Percentiles rank a stretch among this genome's conserved stretches.
These are phyloP conservation scores for Platysteira castanea DNA, from an alignment of 2,113 vertebrate genomes.

Conservation along the genomic window DNA sequence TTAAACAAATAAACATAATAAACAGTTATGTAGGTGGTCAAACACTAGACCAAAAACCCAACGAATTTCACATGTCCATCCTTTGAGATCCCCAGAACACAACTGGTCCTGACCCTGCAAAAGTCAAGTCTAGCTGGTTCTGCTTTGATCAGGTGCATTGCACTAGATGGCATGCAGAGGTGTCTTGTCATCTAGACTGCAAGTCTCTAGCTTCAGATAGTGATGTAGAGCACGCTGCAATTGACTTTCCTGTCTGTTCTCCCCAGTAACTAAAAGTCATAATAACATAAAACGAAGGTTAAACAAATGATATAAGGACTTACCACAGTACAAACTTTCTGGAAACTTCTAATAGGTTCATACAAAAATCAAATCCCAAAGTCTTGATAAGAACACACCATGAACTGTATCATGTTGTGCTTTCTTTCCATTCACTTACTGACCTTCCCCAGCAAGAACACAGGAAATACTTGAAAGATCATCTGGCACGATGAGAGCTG, in stretches of 20 bases:
- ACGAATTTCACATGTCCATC: neutral
- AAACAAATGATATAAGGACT: neutral
- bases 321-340: neutral
- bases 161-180: neutral
- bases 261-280: neutral
- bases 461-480: neutral
- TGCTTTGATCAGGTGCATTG: neutral
- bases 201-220: neutral
- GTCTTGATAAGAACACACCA: neutral
- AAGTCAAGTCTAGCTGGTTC: neutral
- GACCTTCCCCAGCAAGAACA: neutral
- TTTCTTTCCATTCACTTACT: neutral
- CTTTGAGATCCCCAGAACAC: neutral
- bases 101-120: neutral
- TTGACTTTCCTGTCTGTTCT: neutral
- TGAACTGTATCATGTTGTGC: neutral
- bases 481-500: neutral
- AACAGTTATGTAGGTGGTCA: neutral
- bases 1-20: neutral
- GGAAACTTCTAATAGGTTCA: neutral
- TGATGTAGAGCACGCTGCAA: neutral
- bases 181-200: neutral
- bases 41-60: neutral
- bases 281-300: neutral
- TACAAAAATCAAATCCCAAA: neutral